phyloP scores from a whole-genome alignment of 2,113 vertebrate species.

The Syngnathus typhle region DNA sequence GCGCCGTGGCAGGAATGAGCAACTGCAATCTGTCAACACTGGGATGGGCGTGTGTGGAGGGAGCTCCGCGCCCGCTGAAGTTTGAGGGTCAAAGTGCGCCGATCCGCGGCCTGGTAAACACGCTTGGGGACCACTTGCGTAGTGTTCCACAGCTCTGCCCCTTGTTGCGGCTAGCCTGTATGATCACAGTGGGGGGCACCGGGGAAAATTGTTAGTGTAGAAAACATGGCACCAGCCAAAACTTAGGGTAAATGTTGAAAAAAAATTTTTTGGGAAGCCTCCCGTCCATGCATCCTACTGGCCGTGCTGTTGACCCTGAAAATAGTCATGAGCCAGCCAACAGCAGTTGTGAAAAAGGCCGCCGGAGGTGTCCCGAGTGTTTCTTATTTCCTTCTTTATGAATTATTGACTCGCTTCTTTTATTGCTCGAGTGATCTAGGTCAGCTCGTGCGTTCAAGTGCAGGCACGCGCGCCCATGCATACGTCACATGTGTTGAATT shows the following conservation, averaged over 20 bases:
- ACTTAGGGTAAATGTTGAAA: neutral
- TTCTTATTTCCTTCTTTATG: constrained; percentile 16
- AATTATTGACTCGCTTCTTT: constrained; percentile 60
- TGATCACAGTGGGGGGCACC: too few relatives aligned
- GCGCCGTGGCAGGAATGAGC: constrained; percentile 55
- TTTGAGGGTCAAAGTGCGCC: too few relatives aligned
- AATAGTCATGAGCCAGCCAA: too few relatives aligned
- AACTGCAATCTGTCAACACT: constrained; percentile 49
- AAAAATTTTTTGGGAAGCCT: too few relatives aligned
- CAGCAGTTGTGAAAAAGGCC: too few relatives aligned
- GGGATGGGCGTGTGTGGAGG: constrained; percentile 49
- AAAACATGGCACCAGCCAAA: neutral
- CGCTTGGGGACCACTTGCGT: too few relatives aligned
- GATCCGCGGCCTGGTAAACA: too few relatives aligned
- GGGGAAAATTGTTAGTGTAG: too few relatives aligned
- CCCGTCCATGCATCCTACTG: too few relatives aligned
- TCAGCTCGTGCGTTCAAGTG: constrained; percentile 30
- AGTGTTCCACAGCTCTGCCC: too few relatives aligned
- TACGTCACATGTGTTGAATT: neutral
- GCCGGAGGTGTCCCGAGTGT: neutral
- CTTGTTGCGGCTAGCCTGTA: too few relatives aligned
- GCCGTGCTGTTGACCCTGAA: too few relatives aligned
- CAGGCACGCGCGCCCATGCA: neutral
- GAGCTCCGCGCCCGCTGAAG: neutral
- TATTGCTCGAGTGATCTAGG: constrained; percentile 52